phyloP scores from a whole-genome alignment of 2,888 invertebrate genomes.

The Pristionchus japonicus region DNA sequence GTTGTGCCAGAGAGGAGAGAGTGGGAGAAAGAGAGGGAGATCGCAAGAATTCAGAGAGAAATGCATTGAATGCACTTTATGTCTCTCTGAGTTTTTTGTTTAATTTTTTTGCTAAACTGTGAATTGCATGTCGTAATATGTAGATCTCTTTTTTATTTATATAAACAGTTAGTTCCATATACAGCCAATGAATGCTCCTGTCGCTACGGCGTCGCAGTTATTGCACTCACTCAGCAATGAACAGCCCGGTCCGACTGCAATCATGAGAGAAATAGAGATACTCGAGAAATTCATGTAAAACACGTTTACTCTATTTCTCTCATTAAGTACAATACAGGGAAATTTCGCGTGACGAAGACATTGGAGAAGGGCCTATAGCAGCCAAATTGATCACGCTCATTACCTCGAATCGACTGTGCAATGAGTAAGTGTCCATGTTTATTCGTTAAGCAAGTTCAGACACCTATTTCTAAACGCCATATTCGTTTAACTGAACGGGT shows the following conservation, averaged over 20 bases:
- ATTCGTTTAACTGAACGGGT: too few relatives aligned
- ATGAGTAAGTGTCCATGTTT: neutral
- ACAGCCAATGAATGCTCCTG: neutral
- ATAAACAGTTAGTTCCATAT: neutral
- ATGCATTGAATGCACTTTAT: neutral
- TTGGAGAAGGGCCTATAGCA: neutral
- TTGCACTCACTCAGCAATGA: conserved; percentile 19
- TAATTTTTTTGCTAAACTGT: neutral
- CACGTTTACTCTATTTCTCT: neutral
- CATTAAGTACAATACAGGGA: neutral
- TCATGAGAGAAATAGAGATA: neutral
- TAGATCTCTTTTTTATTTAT: neutral
- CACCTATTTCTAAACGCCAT: too few relatives aligned
- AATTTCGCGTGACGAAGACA: neutral
- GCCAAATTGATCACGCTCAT: neutral
- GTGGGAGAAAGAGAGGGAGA: neutral
- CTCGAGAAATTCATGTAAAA: neutral
- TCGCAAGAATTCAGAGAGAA: neutral
- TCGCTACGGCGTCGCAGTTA: neutral
- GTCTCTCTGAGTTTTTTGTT: neutral
- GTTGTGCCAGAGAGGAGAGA: neutral
- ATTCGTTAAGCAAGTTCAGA: neutral
- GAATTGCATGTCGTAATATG: neutral
- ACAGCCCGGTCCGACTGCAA: neutral
- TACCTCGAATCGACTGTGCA: neutral